These are phyloP conservation scores for Podarcis muralis DNA, from an alignment of 2,113 vertebrate genomes.

Conservation along the genomic window DNA sequence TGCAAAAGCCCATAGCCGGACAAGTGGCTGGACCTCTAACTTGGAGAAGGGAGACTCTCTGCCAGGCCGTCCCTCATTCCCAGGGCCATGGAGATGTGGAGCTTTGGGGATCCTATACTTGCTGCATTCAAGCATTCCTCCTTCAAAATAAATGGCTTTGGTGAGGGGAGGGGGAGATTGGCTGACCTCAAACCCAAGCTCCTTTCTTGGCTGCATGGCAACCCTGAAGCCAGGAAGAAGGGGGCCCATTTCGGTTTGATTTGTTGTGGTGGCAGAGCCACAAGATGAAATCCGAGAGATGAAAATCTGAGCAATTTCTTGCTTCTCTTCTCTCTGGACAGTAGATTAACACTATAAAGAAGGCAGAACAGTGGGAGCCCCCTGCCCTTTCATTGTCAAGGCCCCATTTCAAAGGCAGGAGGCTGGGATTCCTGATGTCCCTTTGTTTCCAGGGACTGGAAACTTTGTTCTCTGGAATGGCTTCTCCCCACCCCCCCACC, in stretches of 20 bases:
- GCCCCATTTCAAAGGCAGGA: slow-evolving; percentile 63
- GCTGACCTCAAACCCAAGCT: neutral
- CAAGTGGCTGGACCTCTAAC: too few relatives aligned
- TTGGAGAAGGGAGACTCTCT: too few relatives aligned
- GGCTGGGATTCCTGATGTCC: slow-evolving; percentile 62
- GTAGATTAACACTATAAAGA: slow-evolving; percentile 75
- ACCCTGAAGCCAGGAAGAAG: neutral
- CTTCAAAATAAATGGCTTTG: neutral
- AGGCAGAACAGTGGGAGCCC: slow-evolving; percentile 68
- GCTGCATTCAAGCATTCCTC: neutral
- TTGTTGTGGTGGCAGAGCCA: slow-evolving; percentile 59
- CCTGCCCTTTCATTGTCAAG: slow-evolving; percentile 62
- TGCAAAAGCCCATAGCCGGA: too few relatives aligned
- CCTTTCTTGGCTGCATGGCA: neutral
- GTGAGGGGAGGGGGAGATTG: too few relatives aligned
- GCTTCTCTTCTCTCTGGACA: slow-evolving; percentile 71
- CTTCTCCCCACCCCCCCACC: neutral
- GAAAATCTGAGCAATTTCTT: slow-evolving; percentile 71
- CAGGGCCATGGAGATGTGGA: neutral
- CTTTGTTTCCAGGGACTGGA: slow-evolving; percentile 65
- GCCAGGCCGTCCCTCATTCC: neutral
- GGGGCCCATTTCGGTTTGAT: slow-evolving; percentile 66
- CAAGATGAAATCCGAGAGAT: slow-evolving; percentile 70
- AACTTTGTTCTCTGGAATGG: slow-evolving; percentile 45
- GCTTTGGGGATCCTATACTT: neutral